Base-by-base conservation (phyloP, 2,113 vertebrate species). In the Alaudala cheleensis region DNA sequence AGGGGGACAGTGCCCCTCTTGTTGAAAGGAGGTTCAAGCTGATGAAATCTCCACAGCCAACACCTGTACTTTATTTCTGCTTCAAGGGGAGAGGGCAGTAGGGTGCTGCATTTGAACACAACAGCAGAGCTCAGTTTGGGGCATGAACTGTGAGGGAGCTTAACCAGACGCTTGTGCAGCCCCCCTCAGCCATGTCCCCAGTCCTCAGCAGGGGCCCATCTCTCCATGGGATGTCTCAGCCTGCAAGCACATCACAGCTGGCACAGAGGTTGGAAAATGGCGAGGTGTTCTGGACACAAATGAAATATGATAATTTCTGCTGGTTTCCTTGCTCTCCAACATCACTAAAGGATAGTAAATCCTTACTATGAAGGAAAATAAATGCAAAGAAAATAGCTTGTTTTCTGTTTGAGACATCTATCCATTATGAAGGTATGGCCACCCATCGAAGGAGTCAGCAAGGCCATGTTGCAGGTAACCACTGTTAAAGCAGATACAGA, bases 181-280 rank as follows among this genome's bases (percentile, higher is more conserved):
- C 69, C 34, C 13, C 17, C 19, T 40, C 2, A 2, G 34, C 44
- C 0, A 0, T 19, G 21, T 39, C 11, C 33, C 49, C 4, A 0
- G 28, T 47, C 10, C n/a, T 22, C 70, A 71, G 39, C 9, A 74
- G 25, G 37, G 37, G 9, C 47, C 73, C 11, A 7, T 73, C 20
- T 57, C 56, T 54, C 54, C 18, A 2, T 14, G 29, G 45, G 12
- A 14, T 56, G 12, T 76, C 26, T 26, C 58, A 65, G 21, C 33
- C 31, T 1, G 0, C 18, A 33, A 39, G 8, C 8, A 45, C 2
- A 1, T n/a, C 69, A 53, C 57, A 91, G 16, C 53, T 34, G 11
- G 15, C 45, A 78, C 47, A 70, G 25, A 51, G 10, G 2, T 6
- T 73, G 53, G 14, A 58, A 84, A 95, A 67, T 20, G 0, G 7